phyloP scores from a whole-genome alignment of 2,888 invertebrate genomes.

The Lordiphosa andalusiaca region DNA sequence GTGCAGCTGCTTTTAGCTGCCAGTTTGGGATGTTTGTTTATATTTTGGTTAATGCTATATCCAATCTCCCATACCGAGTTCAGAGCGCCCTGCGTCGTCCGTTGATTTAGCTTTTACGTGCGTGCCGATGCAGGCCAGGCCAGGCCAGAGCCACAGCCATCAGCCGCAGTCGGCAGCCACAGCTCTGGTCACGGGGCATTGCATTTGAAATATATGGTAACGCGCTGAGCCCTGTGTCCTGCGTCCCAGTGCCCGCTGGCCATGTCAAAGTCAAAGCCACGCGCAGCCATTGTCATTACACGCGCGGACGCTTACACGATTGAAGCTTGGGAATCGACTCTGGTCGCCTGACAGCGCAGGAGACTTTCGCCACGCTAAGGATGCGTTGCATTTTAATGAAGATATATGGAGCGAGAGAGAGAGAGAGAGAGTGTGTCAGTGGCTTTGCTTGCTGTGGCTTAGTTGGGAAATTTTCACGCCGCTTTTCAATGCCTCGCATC shows the following conservation, averaged over 20 bases:
- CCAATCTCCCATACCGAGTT: slow-evolving; percentile 20
- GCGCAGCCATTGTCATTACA: slow-evolving; percentile 68
- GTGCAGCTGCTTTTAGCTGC: slow-evolving; percentile 68
- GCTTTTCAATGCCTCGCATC: slow-evolving; percentile 16
- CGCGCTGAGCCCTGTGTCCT: slow-evolving; percentile 9
- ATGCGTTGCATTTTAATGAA: slow-evolving; percentile 73
- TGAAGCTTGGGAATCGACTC: slow-evolving; percentile 34
- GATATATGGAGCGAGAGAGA: slow-evolving; percentile 50
- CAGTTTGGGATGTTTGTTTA: slow-evolving; percentile 59
- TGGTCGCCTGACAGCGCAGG: slow-evolving; percentile 24
- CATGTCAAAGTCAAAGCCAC: slow-evolving; percentile 70
- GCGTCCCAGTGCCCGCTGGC: slow-evolving; percentile 41
- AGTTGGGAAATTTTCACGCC: slow-evolving; percentile 47
- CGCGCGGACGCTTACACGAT: slow-evolving; percentile 68
- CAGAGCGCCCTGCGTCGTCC: slow-evolving; percentile 20
- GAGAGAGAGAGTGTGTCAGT: slow-evolving; percentile 42
- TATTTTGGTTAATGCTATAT: slow-evolving; percentile 56
- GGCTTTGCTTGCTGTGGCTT: slow-evolving; percentile 41
- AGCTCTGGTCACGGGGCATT: slow-evolving; percentile 43
- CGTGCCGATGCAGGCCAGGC: slow-evolving; percentile 48
- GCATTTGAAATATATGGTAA: slow-evolving; percentile 42
- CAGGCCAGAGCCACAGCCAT: slow-evolving; percentile 35
- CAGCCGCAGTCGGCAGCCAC: slow-evolving; percentile 34
- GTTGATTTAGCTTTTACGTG: slow-evolving; percentile 53
- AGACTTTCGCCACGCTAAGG: slow-evolving; percentile 35